Evolutionary conservation across 1,140 invertebrate genomes (phyloP).

Genomic region (Solenopsis fugax): DNA sequence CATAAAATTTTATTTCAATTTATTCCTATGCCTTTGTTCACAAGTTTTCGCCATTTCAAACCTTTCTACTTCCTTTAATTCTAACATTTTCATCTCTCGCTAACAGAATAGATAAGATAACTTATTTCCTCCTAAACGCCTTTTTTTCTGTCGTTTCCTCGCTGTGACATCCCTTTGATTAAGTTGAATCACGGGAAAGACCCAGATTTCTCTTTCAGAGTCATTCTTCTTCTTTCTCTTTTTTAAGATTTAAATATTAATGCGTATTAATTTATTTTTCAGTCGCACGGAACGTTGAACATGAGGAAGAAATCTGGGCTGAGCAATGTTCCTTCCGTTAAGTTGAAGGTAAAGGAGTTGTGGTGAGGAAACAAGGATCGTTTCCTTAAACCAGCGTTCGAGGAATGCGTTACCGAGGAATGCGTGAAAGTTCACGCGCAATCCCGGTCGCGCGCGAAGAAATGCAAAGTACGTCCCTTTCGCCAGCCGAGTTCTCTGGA

Average conservation of each 20-base stretch:
- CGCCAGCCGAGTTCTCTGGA: constrained; percentile 19
- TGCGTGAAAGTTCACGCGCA: constrained; percentile 33
- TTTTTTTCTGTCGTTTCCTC: neutral
- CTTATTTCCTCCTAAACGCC: neutral
- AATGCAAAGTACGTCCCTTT: constrained; percentile 40
- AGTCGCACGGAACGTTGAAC: neutral
- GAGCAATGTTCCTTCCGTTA: neutral
- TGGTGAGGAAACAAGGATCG: neutral
- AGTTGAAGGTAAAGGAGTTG: constrained; percentile 1
- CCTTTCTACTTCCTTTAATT: neutral
- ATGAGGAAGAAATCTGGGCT: neutral
- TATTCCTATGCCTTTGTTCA: no score
- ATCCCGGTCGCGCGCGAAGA: constrained; percentile 1
- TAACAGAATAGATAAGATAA: neutral
- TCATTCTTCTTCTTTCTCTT: neutral
- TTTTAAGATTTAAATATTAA: neutral
- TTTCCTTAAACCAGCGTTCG: neutral
- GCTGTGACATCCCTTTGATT: neutral
- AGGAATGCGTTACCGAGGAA: neutral
- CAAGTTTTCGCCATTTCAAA: no score
- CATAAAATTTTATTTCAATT: no score
- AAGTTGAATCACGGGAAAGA: neutral
- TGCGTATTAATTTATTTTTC: neutral
- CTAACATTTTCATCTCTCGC: neutral
- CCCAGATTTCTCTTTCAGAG: neutral